Percentiles rank a stretch among this genome's conserved stretches.
Conservation (phyloP, 2,888 invertebrate species). For the Acronicta aceris region DNA sequence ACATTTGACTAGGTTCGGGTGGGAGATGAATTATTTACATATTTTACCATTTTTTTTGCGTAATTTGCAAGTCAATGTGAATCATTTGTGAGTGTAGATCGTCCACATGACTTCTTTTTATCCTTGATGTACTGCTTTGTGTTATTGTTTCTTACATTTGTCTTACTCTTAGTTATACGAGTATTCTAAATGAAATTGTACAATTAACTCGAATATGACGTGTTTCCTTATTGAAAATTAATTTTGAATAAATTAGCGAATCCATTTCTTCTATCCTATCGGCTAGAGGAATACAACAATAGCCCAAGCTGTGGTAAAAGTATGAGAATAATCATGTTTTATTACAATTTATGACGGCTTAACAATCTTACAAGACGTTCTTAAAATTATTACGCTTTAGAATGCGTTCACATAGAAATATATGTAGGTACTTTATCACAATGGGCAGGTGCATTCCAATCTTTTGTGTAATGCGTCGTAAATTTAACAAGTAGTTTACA, state of each 20-base stretch:
- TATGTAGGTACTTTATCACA: constrained; percentile 18
- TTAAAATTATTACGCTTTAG: too few species aligned
- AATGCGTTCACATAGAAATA: constrained; percentile 14
- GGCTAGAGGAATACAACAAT: too few species aligned
- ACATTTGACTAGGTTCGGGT: constrained; percentile 29
- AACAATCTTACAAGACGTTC: too few species aligned
- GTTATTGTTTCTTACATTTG: not conserved
- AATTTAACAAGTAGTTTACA: not conserved
- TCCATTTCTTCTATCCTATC: too few species aligned
- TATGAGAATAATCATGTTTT: too few species aligned
- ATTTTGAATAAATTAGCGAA: too few species aligned
- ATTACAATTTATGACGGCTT: too few species aligned
- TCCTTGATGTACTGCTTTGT: constrained; percentile 24
- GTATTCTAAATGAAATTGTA: not conserved
- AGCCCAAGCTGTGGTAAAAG: too few species aligned
- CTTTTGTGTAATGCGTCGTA: constrained; percentile 13
- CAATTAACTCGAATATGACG: not conserved
- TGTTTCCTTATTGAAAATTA: not conserved
- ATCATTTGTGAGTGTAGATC: constrained; percentile 26
- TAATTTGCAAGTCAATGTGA: constrained; percentile 47
- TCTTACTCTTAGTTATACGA: constrained; percentile 8
- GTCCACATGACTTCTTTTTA: constrained; percentile 5
- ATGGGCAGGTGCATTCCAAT: not conserved
- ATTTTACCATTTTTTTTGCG: constrained; percentile 41
- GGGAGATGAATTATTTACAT: constrained; percentile 42